phyloP scores from a whole-genome alignment of 1,140 invertebrate species.

The Paracyclopina nana region DNA sequence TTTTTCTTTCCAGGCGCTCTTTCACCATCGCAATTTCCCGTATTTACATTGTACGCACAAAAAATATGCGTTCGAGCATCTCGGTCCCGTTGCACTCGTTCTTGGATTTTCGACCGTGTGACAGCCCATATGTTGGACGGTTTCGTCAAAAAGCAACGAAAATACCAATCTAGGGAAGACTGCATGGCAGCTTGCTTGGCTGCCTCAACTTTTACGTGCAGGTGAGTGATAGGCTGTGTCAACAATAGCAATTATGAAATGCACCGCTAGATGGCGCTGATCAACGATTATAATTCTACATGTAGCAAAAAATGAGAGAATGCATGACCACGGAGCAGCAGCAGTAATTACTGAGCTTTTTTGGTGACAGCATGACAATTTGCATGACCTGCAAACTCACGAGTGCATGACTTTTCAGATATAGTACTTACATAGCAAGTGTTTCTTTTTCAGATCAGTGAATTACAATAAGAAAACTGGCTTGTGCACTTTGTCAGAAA shows the following conservation, averaged over 20 bases:
- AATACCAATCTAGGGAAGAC: not conserved
- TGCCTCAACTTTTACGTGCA: not conserved
- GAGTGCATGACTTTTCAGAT: too few species aligned
- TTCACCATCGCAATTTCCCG: not conserved
- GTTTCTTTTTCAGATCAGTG: too few species aligned
- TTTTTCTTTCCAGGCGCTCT: not conserved
- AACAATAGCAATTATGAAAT: too few species aligned
- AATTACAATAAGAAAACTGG: not conserved
- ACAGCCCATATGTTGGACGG: not conserved
- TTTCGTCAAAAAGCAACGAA: not conserved
- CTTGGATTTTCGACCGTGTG: conserved; percentile 1
- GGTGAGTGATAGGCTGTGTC: too few species aligned
- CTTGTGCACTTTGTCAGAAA: not conserved
- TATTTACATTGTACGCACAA: not conserved
- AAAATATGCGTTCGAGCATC: not conserved
- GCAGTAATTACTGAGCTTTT: too few species aligned
- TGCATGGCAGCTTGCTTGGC: not conserved
- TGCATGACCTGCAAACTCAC: too few species aligned
- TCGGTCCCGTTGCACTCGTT: not conserved
- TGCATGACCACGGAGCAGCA: too few species aligned
- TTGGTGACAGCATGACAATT: too few species aligned
- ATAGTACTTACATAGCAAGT: too few species aligned
- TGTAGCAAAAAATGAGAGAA: too few species aligned
- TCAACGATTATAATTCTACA: too few species aligned
- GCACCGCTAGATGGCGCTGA: too few species aligned